A percentile compares a stretch with the other conserved stretches of the same genome.
phyloP scores from a whole-genome alignment of 2,888 invertebrate species.

The Eupithecia abbreviata region DNA sequence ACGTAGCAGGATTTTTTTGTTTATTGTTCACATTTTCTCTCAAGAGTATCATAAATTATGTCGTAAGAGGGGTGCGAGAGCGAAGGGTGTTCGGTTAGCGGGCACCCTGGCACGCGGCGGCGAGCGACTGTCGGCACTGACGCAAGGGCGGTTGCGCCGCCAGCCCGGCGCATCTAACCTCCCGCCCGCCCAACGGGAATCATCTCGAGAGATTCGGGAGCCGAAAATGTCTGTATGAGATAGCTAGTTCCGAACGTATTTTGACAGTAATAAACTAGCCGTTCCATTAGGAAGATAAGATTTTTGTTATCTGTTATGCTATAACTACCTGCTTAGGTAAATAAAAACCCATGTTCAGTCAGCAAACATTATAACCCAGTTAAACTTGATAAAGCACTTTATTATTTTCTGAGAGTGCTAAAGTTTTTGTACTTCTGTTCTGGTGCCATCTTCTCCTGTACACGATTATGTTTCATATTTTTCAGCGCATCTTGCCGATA shows the following conservation, averaged over 20 bases:
- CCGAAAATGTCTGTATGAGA: constrained; percentile 24
- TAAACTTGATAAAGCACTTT: too few relatives aligned
- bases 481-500: too few relatives aligned
- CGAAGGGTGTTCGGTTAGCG: constrained; percentile 23
- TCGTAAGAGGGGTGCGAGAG: constrained; percentile 32
- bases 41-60: constrained; percentile 47
- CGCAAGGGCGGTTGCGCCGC: constrained; percentile 81
- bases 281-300: neutral
- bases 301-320: too few relatives aligned
- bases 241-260: neutral
- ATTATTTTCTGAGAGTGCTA: too few relatives aligned
- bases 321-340: too few relatives aligned
- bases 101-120: constrained; percentile 51
- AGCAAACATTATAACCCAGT: too few relatives aligned
- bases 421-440: too few relatives aligned
- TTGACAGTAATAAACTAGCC: neutral
- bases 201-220: constrained; percentile 51
- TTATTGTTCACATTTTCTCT: constrained; percentile 28
- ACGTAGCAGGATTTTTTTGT: neutral
- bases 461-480: too few relatives aligned
- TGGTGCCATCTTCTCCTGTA: too few relatives aligned
- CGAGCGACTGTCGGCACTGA: constrained; percentile 76
- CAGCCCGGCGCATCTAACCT: constrained; percentile 76
- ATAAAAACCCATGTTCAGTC: too few relatives aligned
- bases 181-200: constrained; percentile 54